Base-by-base conservation (phyloP, 2,113 vertebrate species). In the Rhinopomastus cyanomelas region DNA sequence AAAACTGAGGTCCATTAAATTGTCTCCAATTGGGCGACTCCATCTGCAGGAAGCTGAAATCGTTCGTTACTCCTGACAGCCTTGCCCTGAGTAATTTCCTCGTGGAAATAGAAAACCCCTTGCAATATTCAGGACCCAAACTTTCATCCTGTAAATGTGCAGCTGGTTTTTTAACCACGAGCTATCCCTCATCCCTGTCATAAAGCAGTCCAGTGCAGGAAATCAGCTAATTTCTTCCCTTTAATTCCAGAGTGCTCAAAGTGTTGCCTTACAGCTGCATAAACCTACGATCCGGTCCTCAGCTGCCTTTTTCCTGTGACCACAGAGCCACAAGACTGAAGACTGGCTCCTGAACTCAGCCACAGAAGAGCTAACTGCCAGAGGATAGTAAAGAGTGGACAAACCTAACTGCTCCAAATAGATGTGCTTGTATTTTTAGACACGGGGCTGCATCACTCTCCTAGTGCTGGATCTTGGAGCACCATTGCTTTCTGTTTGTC, bases 261-360 rank as follows among this genome's bases (percentile, higher is more conserved):
- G 59, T 85, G 87, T 80, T 82, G 55, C 62, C 29, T 3, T 51
- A 85, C 66, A 85, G 74, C 78, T 92, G 67, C 64, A 59, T 73
- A 61, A 82, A 92, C 66, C 55, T 84, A 87, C 87, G 85, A 93
- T 59, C 29, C 82, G 71, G 69, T 84, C 67, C 60, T 82, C 0
- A 0, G 37, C 55, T 73, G 75, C 87, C 20, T 85, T 92, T 90
- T 62, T 76, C 37, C 59, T 92, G 57, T 52, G 69, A 76, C 91
- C 87, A 53, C 89, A 85, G 61, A 74, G 62, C 77, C 69, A 73
- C 66, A 76, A 76, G 64, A 93, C 73, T 93, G 92, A 87, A 81
- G 88, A 36, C 8, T 90, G 73, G 51, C 59, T 89, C 46, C 71
- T 92, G 67, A 65, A 21, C 51, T 68, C 55, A 62, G 75, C 74